Conservation (phyloP, 2,797 vertebrate genomes). For the Ceyx erithaca region DNA sequence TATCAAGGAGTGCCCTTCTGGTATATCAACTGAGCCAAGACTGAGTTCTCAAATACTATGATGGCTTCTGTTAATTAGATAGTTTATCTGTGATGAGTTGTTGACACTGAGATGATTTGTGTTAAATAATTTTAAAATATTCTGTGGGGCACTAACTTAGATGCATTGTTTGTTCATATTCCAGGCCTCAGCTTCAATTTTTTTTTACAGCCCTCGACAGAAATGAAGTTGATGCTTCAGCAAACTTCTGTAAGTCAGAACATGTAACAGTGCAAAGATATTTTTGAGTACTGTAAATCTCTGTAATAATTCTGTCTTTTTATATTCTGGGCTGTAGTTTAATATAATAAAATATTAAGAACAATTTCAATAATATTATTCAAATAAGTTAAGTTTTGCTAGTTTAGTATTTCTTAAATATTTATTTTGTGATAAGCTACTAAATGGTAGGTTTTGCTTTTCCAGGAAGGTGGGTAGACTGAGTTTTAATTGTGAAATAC, state of each 20-base stretch:
- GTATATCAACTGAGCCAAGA: slow-evolving; percentile 84
- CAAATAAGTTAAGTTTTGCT: slow-evolving; percentile 56
- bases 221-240: slow-evolving; percentile 67
- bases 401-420: slow-evolving; percentile 42
- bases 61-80: slow-evolving; percentile 86
- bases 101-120: slow-evolving; percentile 85
- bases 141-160: slow-evolving; percentile 80
- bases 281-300: slow-evolving; percentile 53
- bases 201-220: slow-evolving; percentile 67
- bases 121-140: slow-evolving; percentile 87
- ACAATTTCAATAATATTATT: slow-evolving; percentile 62
- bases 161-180: slow-evolving; percentile 79
- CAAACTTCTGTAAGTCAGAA: slow-evolving; percentile 69
- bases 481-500: neutral
- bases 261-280: slow-evolving; percentile 52
- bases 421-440: slow-evolving; percentile 32
- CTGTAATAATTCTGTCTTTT: slow-evolving; percentile 42
- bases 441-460: neutral
- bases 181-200: slow-evolving; percentile 69
- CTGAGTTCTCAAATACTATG: slow-evolving; percentile 85
- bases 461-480: neutral
- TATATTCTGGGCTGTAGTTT: slow-evolving; percentile 44
- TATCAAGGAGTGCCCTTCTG: slow-evolving; percentile 86
- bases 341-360: slow-evolving; percentile 44
- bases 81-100: slow-evolving; percentile 85